Conservation (phyloP, 2,888 invertebrate genomes). For the Odontothrips loti region DNA sequence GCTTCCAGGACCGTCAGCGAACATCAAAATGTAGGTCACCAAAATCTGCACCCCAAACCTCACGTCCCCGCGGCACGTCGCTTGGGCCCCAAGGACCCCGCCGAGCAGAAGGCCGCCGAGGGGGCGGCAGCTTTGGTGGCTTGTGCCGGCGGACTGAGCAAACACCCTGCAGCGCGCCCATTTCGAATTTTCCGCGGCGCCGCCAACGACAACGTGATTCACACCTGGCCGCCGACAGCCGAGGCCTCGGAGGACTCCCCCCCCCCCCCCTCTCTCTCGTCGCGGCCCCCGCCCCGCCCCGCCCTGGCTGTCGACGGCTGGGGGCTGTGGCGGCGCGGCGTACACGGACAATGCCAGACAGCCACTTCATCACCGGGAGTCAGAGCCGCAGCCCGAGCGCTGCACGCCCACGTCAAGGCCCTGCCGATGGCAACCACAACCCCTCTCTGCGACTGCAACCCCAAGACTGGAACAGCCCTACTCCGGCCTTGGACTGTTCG, state of each 20-base stretch:
- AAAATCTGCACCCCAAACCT: too few relatives aligned
- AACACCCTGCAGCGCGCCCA: too few relatives aligned
- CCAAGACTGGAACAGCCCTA: too few relatives aligned
- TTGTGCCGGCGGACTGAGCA: not conserved
- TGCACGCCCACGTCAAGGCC: not conserved
- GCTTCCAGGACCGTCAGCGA: too few relatives aligned
- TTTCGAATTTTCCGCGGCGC: too few relatives aligned
- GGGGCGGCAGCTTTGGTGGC: not conserved
- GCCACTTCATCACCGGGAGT: not conserved
- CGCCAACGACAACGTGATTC: not conserved
- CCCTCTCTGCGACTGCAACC: not conserved
- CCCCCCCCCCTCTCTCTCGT: not conserved
- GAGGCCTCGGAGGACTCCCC: too few relatives aligned
- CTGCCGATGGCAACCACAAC: not conserved
- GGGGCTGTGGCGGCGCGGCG: not conserved
- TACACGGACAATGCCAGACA: slow-evolving; percentile 17
- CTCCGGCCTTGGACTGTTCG: too few relatives aligned
- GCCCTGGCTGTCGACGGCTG: not conserved
- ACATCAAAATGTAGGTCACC: too few relatives aligned
- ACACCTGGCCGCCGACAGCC: slow-evolving; percentile 13
- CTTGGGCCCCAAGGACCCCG: not conserved
- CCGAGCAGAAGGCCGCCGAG: not conserved
- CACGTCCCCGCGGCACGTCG: not conserved
- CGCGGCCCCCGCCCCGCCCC: not conserved
- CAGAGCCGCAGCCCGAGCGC: not conserved